Evolutionary conservation across 2,797 vertebrate species (phyloP), one percentile per base, ranked within the genome.

Genomic region (Parotocinclus haroldoi): DNA sequence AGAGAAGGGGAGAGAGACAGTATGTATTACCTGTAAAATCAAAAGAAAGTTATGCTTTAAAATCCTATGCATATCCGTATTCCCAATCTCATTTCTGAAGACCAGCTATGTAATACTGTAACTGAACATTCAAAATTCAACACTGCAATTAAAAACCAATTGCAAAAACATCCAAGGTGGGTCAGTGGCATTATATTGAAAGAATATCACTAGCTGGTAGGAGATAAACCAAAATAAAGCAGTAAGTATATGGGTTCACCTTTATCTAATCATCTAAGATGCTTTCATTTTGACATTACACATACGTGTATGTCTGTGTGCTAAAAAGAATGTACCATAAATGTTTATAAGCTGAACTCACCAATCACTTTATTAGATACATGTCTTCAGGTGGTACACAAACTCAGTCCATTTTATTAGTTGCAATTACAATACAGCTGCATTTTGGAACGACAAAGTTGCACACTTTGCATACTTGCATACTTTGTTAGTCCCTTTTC

Each of bases 1-100:
- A 83, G 80, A 78, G 73, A 71, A 73, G 58, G 64, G 71, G 51
- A 73, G 80, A 76, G 19, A 52, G 46, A 65, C 51, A 27, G 2
- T 27, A 5, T 27, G 27, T 27, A 27, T 2, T 27, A 27, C 27
- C 27, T 27, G 27, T 27, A 5, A 57, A 66, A 57, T 40, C 44
- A 38, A 44, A 55, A 55, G 49, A 65, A 68, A 14, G 16, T 71
- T 71, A 46, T 75, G 72, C 56, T 75, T 45, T 68, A 78, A 80
- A 73, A 79, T 79, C 62, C 54, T 42, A 13, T 69, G 36, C 44
- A 49, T 27, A 36, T 64, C 11, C 17, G 37, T 57, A 66, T 59
- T 63, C 65, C 42, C 57, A 54, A 72, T 49, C 76, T 73, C 54
- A 77, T 72, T 68, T 58, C 71, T 63, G 11, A 12, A 45, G 40